Base-by-base conservation (phyloP, 2,113 vertebrate species). In the Tor tambroides region DNA sequence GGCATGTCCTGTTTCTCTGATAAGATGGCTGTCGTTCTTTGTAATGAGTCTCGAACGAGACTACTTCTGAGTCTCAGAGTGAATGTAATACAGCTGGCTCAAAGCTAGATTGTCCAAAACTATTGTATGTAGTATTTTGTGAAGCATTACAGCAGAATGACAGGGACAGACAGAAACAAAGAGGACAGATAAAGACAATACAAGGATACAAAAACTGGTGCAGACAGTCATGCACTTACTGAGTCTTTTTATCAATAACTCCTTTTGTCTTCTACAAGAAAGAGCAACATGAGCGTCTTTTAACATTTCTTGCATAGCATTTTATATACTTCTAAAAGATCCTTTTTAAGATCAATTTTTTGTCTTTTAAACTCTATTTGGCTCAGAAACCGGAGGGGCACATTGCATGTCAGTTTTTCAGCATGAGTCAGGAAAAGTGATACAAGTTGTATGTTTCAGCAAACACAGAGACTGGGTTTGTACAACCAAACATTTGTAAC, bases 1-100 rank as follows among this genome's bases (percentile, higher is more conserved):
- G 49, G 74, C 79, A 88, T 90, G 83, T 85, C 87, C 86, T 88
- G 88, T 86, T 84, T 86, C 76, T 82, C 72, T 80, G 78, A 92
- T 61, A 89, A 86, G 87, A 86, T 86, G 41, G 67, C 72, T 71
- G 76, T 83, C 63, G 87, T 91, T 90, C 41, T 89, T 87, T 80
- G 81, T 78, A 83, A 85, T 88, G 71, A 65, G 77, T 84, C 74
- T 86, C 28, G 10, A 86, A 61, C 41, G 71, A 89, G 72, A 11
- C 28, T 35, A 76, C 56, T 54, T 80, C 30, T 67, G 43, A 61
- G 69, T 83, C n/a, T 12, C 43, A 23, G 21, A 38, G 71, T 65
- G 49, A 49, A 56, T 54, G 26, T 54, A 49, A 71, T 61, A 69
- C 6, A 75, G 46, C 43, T 56, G 46, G 32, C 67, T 84, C 11